Percentiles rank a stretch among this genome's conserved stretches.
Conservation (phyloP, 1,140 invertebrate genomes). For the Dendroctonus valens region DNA sequence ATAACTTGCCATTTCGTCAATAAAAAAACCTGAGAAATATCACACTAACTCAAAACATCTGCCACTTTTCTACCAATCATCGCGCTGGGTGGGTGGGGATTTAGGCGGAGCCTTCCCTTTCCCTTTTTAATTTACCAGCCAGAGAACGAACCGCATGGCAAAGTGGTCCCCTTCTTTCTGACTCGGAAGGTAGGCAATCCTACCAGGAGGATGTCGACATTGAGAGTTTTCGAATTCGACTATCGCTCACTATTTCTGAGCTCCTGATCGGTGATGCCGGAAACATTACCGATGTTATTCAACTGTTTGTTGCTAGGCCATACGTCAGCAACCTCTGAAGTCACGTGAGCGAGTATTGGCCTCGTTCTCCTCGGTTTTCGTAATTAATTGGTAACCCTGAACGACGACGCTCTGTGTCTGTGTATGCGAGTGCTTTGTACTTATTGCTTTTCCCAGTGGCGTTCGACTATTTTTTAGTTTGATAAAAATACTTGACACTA, state of each 20-base stretch:
- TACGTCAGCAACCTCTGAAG: constrained; percentile 31
- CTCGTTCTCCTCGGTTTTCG: constrained; percentile 30
- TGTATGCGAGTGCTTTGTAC: constrained; percentile 16
- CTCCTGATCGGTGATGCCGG: constrained; percentile 22
- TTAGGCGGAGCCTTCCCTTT: constrained; percentile 7
- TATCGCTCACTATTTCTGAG: constrained; percentile 7
- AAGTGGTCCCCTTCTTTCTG: background rate
- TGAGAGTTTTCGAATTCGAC: background rate
- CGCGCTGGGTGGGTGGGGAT: constrained; percentile 3
- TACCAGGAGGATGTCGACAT: background rate
- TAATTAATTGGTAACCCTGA: constrained; percentile 36
- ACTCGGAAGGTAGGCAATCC: background rate
- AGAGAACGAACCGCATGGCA: constrained; percentile 1
- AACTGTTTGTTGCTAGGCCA: constrained; percentile 36
- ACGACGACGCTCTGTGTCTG: constrained; percentile 23
- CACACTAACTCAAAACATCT: constrained; percentile 29
- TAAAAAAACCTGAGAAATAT: constrained; percentile 29
- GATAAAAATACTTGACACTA: no score
- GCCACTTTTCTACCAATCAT: constrained; percentile 27
- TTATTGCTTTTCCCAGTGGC: background rate
- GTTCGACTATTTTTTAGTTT: no score
- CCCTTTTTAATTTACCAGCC: constrained; percentile 8
- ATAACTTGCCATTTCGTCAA: constrained; percentile 33
- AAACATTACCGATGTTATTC: constrained; percentile 34
- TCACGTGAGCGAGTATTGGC: constrained; percentile 31